Evolutionary conservation across 2,797 vertebrate genomes (phyloP).

Genomic region (Myiothlypis coronata): DNA sequence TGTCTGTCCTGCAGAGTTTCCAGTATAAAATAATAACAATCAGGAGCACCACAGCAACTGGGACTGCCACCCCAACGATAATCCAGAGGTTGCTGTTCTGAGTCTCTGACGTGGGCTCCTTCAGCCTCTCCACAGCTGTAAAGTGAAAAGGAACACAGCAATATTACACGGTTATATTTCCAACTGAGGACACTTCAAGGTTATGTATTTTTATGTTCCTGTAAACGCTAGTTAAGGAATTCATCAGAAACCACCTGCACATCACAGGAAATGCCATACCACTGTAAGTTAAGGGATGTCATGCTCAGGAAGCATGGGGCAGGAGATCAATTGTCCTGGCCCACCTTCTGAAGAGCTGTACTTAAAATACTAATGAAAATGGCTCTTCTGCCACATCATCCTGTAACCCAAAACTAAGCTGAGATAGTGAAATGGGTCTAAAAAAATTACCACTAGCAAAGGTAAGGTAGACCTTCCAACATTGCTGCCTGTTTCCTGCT

Average conservation of each 20-base stretch:
- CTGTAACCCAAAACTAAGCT: neutral
- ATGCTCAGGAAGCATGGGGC: neutral
- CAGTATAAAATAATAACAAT: constrained; percentile 95
- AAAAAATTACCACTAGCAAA: neutral
- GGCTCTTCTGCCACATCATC: neutral
- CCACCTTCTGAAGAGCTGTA: neutral
- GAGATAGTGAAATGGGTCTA: neutral
- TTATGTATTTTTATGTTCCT: neutral
- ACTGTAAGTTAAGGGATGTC: neutral
- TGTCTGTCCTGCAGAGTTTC: constrained; percentile 96
- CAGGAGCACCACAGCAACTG: constrained; percentile 87
- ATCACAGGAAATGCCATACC: neutral
- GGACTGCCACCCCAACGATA: constrained; percentile 90
- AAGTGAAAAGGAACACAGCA: neutral
- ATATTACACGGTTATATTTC: neutral
- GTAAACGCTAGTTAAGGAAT: neutral
- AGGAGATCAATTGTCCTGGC: neutral
- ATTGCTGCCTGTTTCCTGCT: neutral
- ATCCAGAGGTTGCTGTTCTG: constrained; percentile 92
- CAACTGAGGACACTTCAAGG: neutral
- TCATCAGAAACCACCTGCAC: neutral
- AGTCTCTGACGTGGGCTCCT: constrained; percentile 81
- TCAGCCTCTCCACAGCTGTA: constrained; percentile 86
- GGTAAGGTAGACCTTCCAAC: neutral
- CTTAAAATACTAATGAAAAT: neutral